Evolutionary conservation across 2,113 vertebrate species (phyloP).

Genomic region (Carassius gibelio): DNA sequence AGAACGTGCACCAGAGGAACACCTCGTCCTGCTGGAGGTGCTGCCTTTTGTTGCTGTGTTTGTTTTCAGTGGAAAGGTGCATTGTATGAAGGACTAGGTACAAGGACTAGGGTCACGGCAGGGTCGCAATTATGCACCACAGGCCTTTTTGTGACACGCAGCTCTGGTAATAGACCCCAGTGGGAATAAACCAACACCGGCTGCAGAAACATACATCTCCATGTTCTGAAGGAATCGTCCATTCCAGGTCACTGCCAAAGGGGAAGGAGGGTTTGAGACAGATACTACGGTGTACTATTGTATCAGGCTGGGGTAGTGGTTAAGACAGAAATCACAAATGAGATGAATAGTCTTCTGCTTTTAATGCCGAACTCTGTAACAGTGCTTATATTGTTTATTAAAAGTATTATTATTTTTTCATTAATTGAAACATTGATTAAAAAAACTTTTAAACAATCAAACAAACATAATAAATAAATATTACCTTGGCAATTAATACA

Average conservation of each 20-base stretch:
- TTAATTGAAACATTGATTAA: no score
- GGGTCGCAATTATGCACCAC: not conserved
- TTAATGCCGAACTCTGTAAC: no score
- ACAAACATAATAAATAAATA: no score
- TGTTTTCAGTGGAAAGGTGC: constrained; percentile 14
- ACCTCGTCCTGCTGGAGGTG: not conserved
- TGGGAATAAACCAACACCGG: constrained; percentile 32
- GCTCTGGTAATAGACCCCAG: constrained; percentile 42
- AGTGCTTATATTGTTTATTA: no score
- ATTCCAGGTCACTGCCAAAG: constrained; percentile 3
- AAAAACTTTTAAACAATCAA: no score
- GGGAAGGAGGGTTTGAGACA: constrained; percentile 20
- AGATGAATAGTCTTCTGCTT: not conserved
- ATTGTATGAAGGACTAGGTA: not conserved
- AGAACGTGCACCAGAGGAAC: not conserved
- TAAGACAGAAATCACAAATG: not conserved
- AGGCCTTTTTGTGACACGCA: constrained; percentile 23
- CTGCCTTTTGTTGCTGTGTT: constrained; percentile 26
- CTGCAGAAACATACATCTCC: not conserved
- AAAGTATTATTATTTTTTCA: no score
- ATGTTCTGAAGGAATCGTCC: constrained; percentile 2
- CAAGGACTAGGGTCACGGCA: constrained; percentile 22
- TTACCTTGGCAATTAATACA: no score
- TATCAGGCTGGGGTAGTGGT: not conserved
- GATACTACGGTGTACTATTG: not conserved